Conservation (phyloP, 2,888 invertebrate species). For the Tryphoninae sp. region DNA sequence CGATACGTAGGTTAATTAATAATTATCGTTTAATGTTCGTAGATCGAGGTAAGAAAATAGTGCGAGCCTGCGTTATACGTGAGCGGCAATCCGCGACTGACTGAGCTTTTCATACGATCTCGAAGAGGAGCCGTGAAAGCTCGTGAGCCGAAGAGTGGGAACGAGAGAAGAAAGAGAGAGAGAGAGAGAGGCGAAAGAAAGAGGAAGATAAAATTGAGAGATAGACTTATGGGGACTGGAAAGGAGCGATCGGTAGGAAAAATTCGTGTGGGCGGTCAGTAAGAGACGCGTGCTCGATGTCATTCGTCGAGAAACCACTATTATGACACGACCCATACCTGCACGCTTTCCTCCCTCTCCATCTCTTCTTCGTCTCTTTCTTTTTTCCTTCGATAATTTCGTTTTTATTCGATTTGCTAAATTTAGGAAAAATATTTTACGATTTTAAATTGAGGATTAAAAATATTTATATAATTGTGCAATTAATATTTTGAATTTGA, state of each 20-base stretch:
- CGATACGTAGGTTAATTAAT: too few species aligned
- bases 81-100: constrained; percentile 69
- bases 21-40: too few species aligned
- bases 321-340: constrained; percentile 74
- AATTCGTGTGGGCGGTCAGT: constrained; percentile 70
- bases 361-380: constrained; percentile 43
- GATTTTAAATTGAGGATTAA: neutral
- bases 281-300: constrained; percentile 76
- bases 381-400: constrained; percentile 24
- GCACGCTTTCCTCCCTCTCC: constrained; percentile 29
- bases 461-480: too few species aligned
- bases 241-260: constrained; percentile 51
- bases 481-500: too few species aligned
- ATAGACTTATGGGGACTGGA: constrained; percentile 10
- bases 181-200: constrained; percentile 32
- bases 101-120: constrained; percentile 70
- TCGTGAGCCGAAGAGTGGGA: constrained; percentile 40
- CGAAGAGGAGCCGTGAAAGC: constrained; percentile 60
- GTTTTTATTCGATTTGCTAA: neutral
- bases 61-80: constrained; percentile 50
- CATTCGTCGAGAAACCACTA: constrained; percentile 73
- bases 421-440: neutral
- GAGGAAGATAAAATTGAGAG: constrained; percentile 45
- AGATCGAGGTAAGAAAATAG: constrained; percentile 25
- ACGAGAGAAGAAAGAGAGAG: constrained; percentile 13